Percentiles rank a stretch among this genome's conserved stretches.
phyloP scores from a whole-genome alignment of 1,140 invertebrate genomes.

The Rhagoletis pomonella region DNA sequence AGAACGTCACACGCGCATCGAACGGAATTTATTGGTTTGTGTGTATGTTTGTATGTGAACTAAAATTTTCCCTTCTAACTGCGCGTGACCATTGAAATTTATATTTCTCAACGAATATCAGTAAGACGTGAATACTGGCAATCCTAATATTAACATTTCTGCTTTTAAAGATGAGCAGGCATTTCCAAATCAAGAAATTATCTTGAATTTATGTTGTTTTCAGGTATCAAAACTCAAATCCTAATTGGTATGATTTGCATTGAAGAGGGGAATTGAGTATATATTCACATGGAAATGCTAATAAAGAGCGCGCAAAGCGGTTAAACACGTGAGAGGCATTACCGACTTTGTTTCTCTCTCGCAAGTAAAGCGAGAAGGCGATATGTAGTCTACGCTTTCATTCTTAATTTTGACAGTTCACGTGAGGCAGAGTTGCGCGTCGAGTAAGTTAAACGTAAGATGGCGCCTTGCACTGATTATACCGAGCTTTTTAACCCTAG shows the following conservation, averaged over 20 bases:
- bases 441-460: not conserved
- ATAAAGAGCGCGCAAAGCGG: not conserved
- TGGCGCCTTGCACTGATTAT: not conserved
- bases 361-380: not conserved
- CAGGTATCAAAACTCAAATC: not conserved
- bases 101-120: not conserved
- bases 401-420: not conserved
- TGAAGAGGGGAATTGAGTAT: not conserved
- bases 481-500: too few species aligned
- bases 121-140: not conserved
- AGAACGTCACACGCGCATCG: conserved; percentile 35
- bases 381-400: not conserved
- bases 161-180: too few species aligned
- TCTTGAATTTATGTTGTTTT: not conserved
- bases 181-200: not conserved
- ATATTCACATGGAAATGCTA: conserved; percentile 2
- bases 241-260: not conserved
- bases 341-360: not conserved
- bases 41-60: not conserved
- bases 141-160: too few species aligned
- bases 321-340: conserved; percentile 17
- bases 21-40: not conserved
- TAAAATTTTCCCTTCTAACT: conserved; percentile 31
- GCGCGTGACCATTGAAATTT: conserved; percentile 23
- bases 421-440: not conserved